Conservation (phyloP, 2,113 vertebrate genomes). For the Orthonyx spaldingii region DNA sequence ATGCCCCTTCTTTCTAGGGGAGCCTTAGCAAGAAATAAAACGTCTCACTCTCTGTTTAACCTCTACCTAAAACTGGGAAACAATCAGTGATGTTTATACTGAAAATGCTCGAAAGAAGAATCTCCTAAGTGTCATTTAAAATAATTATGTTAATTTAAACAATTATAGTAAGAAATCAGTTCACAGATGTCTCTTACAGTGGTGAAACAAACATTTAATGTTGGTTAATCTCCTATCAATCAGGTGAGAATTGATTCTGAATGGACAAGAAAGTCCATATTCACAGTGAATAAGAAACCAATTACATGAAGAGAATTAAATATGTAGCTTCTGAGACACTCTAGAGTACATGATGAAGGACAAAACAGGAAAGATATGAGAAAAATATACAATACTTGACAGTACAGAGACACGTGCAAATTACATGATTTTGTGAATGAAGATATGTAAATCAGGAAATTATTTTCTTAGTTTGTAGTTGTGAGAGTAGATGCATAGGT, state of each 20-base stretch:
- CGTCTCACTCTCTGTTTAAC: background rate
- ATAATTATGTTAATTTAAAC: background rate
- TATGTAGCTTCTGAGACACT: background rate
- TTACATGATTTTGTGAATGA: background rate
- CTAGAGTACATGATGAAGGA: background rate
- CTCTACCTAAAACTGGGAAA: background rate
- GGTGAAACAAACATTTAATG: background rate
- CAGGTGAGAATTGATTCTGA: background rate
- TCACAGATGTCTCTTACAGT: background rate
- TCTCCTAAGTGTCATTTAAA: background rate
- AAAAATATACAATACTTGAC: background rate
- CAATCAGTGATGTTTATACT: background rate
- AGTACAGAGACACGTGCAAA: background rate
- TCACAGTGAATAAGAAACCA: background rate
- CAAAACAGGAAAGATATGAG: background rate
- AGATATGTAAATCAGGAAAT: background rate
- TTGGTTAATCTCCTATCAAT: background rate
- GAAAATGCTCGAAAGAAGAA: background rate
- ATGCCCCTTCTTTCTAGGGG: background rate
- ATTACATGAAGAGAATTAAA: background rate
- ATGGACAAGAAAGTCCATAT: background rate
- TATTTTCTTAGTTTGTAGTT: background rate
- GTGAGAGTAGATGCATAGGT: background rate
- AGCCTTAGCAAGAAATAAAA: background rate
- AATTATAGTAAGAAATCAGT: background rate